Conservation (phyloP, 2,113 vertebrate species). For the Pelecanoides urinatrix region DNA sequence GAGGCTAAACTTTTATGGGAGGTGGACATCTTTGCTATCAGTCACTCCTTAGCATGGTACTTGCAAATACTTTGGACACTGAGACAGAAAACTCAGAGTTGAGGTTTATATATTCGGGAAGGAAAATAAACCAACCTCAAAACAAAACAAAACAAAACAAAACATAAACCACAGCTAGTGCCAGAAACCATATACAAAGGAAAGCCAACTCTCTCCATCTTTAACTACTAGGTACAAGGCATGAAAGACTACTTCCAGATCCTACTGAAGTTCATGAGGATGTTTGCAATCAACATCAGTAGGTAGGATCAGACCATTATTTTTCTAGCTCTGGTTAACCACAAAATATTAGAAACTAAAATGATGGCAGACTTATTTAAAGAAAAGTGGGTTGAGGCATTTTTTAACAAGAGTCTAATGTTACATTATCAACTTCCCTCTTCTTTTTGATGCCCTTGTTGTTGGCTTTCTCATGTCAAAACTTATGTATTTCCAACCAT, state of each 20-base stretch:
- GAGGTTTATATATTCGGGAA: background rate
- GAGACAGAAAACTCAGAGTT: background rate
- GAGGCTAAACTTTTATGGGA: background rate
- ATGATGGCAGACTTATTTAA: background rate
- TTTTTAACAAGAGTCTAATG: background rate
- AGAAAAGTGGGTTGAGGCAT: background rate
- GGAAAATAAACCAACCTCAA: background rate
- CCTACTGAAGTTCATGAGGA: background rate
- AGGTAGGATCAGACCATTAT: background rate
- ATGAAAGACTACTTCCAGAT: background rate
- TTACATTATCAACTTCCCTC: background rate
- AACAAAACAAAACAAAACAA: background rate
- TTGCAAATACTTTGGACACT: background rate
- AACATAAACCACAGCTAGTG: background rate
- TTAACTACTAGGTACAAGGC: background rate
- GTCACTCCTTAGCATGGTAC: background rate
- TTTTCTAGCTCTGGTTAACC: background rate
- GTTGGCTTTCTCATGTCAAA: background rate
- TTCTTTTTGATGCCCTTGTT: background rate
- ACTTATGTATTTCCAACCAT: background rate
- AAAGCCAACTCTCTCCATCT: background rate
- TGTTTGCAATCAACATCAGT: background rate
- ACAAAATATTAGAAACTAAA: conserved; percentile 1
- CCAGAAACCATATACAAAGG: background rate
- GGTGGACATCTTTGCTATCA: background rate